Evolutionary conservation across 2,797 vertebrate species (phyloP).

Genomic region (Harpagifer antarcticus): DNA sequence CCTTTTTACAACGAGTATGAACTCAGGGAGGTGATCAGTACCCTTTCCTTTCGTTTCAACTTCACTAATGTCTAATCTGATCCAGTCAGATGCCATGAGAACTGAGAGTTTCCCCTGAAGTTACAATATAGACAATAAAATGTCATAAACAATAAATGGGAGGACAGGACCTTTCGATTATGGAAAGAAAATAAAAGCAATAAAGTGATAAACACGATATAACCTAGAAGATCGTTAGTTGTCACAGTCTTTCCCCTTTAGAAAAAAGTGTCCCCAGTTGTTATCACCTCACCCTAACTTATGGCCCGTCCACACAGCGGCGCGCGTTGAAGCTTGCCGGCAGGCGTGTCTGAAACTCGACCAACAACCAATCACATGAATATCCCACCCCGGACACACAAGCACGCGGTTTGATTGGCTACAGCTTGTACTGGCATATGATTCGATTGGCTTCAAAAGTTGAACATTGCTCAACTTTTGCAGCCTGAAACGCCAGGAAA

Average conservation of each 20-base stretch:
- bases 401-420: no score
- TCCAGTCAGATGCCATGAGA: background rate
- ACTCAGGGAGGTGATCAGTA: background rate
- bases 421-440: no score
- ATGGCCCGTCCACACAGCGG: no score
- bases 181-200: constrained; percentile 2
- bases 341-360: no score
- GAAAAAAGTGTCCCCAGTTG: background rate
- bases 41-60: background rate
- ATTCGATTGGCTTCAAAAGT: no score
- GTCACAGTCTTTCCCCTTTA: background rate
- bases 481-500: no score
- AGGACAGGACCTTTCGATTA: constrained; percentile 10
- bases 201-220: constrained; percentile 23
- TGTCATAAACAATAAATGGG: constrained; percentile 11
- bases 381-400: no score
- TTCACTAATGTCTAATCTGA: background rate
- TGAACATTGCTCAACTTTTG: no score
- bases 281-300: background rate
- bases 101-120: background rate
- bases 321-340: no score
- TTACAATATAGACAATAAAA: constrained; percentile 28
- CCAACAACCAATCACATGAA: no score
- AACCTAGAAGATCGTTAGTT: background rate
- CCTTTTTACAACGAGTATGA: background rate